These are phyloP conservation scores for Halocaridina rubra DNA, from an alignment of 2,888 invertebrate genomes.

Conservation along the genomic window DNA sequence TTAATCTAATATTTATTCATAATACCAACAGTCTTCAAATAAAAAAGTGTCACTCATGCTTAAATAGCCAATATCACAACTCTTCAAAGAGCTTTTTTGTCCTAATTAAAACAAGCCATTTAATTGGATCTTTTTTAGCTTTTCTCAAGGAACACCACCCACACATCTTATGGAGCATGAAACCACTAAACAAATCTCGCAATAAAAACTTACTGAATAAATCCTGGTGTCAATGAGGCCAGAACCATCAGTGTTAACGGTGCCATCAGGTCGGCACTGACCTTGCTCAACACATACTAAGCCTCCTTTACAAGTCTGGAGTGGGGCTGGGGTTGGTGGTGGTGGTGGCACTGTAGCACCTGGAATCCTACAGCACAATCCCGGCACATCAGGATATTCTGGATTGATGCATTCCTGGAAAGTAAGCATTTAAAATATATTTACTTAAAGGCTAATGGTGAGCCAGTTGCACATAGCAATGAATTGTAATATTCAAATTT, in stretches of 20 bases:
- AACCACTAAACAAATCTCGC: neutral
- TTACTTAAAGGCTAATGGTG: neutral
- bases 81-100: no score
- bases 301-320: neutral
- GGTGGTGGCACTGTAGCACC: neutral
- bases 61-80: no score
- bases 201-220: neutral
- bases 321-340: neutral
- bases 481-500: no score
- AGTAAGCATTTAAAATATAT: neutral
- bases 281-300: neutral
- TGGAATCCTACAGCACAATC: slow-evolving; percentile 43
- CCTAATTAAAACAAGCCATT: no score
- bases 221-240: neutral
- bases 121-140: no score
- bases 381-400: slow-evolving; percentile 11
- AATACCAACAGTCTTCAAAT: no score
- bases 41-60: no score
- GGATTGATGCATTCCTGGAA: slow-evolving; percentile 18
- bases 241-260: neutral
- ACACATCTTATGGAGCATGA: no score
- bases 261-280: neutral
- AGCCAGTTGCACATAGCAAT: no score
- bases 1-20: no score
- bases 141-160: no score